Base-by-base conservation (phyloP, 2,888 invertebrate genomes). In the Diachrysia chrysitis region DNA sequence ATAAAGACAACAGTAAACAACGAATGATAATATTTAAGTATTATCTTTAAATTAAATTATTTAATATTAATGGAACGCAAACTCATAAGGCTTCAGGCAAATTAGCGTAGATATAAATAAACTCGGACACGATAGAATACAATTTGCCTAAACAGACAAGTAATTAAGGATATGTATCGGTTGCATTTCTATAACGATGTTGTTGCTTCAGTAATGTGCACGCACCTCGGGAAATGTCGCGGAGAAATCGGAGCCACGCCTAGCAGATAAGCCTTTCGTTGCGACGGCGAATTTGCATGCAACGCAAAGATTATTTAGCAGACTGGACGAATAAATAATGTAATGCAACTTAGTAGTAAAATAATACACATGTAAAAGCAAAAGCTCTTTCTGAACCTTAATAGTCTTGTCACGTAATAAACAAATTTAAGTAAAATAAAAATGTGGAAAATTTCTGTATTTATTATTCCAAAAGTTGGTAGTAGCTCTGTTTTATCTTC, bases 201-300 rank as follows among this genome's bases (percentile, higher is more conserved):
- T 70, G 63, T 74, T 78, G 66, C 73, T 77, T 69, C 73, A 78
- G 60, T 73, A 68, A 71, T 73, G 77, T 80, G 83, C 83, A 86
- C 86, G 87, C 86, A 84, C 86, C 86, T 83, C 79, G 81, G 84
- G 87, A 85, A 84, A 89, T 86, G 86, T 86, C 76, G 73, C 76
- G 81, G 87, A 81, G 88, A 86, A 86, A 87, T 85, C 83, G 83
- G 73, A 81, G 79, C 81, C 84, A 74, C 79, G 79, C 84, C 77
- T 79, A 55, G 61, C 76, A 88, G 92, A 92, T 92, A 92, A 90
- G 85, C 75, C 85, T 81, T 82, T 79, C 84, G 79, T 73, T 87
- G 86, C 87, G 81, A 82, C 83, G 81, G 81, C 82, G 82, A 80
- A 92, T 92, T 92, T 91, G 89, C 92, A 92, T 92, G 84, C 65